phyloP scores from a whole-genome alignment of 2,113 vertebrate species.

The Hippocampus abdominalis region DNA sequence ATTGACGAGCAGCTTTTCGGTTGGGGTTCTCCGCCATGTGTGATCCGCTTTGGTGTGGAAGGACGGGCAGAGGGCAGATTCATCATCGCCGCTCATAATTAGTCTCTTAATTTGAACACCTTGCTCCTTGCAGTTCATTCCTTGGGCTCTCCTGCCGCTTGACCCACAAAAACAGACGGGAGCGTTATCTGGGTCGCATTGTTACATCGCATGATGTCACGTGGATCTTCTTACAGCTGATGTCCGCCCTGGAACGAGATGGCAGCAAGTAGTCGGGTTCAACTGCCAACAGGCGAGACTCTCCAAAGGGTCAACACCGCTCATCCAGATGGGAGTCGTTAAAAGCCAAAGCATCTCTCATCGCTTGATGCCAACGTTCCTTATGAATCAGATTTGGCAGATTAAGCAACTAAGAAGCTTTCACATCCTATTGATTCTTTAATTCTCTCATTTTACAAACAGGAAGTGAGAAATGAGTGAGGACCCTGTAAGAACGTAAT shows the following conservation, averaged over 20 bases:
- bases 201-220: slow-evolving; percentile 39
- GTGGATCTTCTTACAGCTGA: slow-evolving; percentile 34
- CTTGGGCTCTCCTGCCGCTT: slow-evolving; percentile 58
- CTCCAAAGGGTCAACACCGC: slow-evolving; percentile 24
- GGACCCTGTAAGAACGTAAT: background rate
- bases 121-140: slow-evolving; percentile 59
- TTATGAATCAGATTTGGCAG: slow-evolving; percentile 35
- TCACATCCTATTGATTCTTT: slow-evolving; percentile 25
- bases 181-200: slow-evolving; percentile 56
- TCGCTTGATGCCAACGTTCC: slow-evolving; percentile 21
- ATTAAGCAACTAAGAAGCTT: slow-evolving; percentile 49
- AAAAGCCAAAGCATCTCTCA: slow-evolving; percentile 47
- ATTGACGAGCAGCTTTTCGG: background rate
- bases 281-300: slow-evolving; percentile 22
- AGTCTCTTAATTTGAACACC: slow-evolving; percentile 61
- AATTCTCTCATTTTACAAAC: slow-evolving; percentile 14
- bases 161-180: slow-evolving; percentile 59
- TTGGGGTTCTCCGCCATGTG: background rate
- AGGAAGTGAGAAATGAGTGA: slow-evolving; percentile 2
- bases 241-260: slow-evolving; percentile 26
- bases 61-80: slow-evolving; percentile 35
- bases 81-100: slow-evolving; percentile 58
- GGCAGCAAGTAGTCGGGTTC: slow-evolving; percentile 3
- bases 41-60: slow-evolving; percentile 25
- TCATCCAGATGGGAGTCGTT: slow-evolving; percentile 34